Evolutionary conservation across 1,140 invertebrate species (phyloP).

Genomic region (Cardiocondyla obscurior): DNA sequence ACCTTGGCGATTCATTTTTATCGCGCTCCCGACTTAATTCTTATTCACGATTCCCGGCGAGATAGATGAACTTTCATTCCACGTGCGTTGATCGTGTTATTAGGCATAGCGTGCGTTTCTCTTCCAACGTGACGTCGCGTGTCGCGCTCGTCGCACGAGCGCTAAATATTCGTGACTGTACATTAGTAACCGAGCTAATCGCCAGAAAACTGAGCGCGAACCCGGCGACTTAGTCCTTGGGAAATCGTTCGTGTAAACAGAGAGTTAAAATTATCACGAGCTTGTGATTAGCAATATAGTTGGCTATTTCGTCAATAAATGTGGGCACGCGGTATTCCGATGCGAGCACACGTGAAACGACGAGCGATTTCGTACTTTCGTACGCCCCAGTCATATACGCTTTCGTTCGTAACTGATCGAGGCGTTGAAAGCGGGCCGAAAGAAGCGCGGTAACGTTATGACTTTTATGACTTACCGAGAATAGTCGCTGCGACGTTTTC

Average conservation of each 20-base stretch:
- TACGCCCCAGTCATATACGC: too few species aligned
- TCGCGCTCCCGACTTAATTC: slow-evolving; percentile 2
- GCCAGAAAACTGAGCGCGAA: slow-evolving; percentile 46
- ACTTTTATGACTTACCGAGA: slow-evolving; percentile 65
- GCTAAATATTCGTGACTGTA: slow-evolving; percentile 44
- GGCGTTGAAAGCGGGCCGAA: not conserved
- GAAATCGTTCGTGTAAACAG: not conserved
- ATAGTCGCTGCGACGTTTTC: slow-evolving; percentile 56
- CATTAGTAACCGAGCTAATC: slow-evolving; percentile 62
- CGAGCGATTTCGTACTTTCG: too few species aligned
- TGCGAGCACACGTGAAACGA: not conserved
- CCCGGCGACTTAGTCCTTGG: not conserved
- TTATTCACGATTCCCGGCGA: not conserved
- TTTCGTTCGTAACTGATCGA: not conserved
- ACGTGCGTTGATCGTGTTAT: slow-evolving; percentile 15
- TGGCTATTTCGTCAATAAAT: not conserved
- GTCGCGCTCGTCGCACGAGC: slow-evolving; percentile 42
- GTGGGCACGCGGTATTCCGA: not conserved
- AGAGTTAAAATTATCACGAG: slow-evolving; percentile 28
- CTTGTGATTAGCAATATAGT: not conserved
- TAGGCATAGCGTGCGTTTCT: slow-evolving; percentile 2
- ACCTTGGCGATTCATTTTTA: not conserved
- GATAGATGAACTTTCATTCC: slow-evolving; percentile 20
- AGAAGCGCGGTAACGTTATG: not conserved
- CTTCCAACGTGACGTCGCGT: slow-evolving; percentile 47